Evolutionary conservation across 2,888 invertebrate species (phyloP), one percentile per base, ranked within the genome.

Genomic region (Odontocolon sp.): DNA sequence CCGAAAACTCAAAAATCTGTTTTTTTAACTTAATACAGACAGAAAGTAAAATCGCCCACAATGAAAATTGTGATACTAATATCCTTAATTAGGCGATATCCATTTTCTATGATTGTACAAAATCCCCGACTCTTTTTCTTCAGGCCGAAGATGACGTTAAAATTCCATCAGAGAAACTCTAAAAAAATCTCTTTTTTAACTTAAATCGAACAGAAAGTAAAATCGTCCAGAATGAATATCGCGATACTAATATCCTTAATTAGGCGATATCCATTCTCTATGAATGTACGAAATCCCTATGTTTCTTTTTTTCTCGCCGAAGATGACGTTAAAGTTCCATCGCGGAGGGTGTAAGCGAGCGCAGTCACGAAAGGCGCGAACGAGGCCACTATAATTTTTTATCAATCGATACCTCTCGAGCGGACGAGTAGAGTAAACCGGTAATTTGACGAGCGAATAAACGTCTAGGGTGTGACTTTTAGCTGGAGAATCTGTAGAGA

Each of bases 321-420:
- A 28, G 36, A 56, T 2, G 11, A 70, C 40, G 11, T n/a, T 11
- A 14, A 28, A 38, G 14, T 33, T 57, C 18, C 31, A 36, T 16
- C 9, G 50, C 14, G 9, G 40, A 9, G 64, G 42, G 45, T 31
- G 67, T 36, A 63, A 61, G 67, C 40, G 28, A 61, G 42, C 23
- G 11, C 45, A 56, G 70, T 69, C 77, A 67, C 77, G 71, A 69
- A 73, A 71, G 64, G 67, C 70, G 79, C 45, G 40, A 79, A 79
- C 64, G 67, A 77, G 77, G 77, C 67, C 79, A 77, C 71, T 52
- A 64, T 61, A 72, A 77, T 76, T 40, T 68, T 50, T 67, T 52
- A 74, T 74, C 52, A 79, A 79, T 79, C 79, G 77, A 79, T 79
- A 79, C 63, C 77, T 75, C 79, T 77, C 71, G 71, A 77, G 61